Base-by-base conservation (phyloP, 2,113 vertebrate genomes). In the Solea solea region DNA sequence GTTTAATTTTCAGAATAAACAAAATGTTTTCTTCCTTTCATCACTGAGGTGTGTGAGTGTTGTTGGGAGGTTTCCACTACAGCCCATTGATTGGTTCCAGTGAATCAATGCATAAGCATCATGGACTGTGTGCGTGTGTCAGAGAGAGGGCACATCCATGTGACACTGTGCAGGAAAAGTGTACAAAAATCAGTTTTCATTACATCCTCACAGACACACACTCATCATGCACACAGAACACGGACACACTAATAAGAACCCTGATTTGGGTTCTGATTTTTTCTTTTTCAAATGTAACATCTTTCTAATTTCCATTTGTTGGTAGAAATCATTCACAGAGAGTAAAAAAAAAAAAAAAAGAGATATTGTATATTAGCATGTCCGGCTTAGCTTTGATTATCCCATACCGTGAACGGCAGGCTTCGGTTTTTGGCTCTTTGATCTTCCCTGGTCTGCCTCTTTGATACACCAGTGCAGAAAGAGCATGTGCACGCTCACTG, bases 391-490 rank as follows among this genome's bases (percentile, higher is more conserved):
- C 48, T 61, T 14, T 70, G 10, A 54, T 64, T 50, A 80, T 72
- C 72, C 84, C 69, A 81, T 76, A 76, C 51, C 50, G 59, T 66
- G 55, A 60, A 67, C 57, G 55, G 64, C 86, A 88, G 89, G 59
- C 73, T 54, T 64, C 61, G 40, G 59, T 59, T 62, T 34, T 69
- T 15, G 34, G 40, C 45, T 68, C 83, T 92, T 91, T 92, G 87
- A 92, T 89, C 83, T 75, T 72, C 21, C 53, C 51, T 59, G 40
- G 34, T 83, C 76, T 81, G 63, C 46, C 52, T 73, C 87, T 86
- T 88, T 91, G 76, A 89, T 85, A 77, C 76, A 21, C 56, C 82
- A 80, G 63, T 57, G 72, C 72, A 61, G 34, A 71, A 70, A 27
- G 78, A 56, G 34, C 69, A 73, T 53, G 72, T 63, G 55, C 72